Conservation (phyloP, 2,888 invertebrate genomes). For the Agrochola lota region DNA sequence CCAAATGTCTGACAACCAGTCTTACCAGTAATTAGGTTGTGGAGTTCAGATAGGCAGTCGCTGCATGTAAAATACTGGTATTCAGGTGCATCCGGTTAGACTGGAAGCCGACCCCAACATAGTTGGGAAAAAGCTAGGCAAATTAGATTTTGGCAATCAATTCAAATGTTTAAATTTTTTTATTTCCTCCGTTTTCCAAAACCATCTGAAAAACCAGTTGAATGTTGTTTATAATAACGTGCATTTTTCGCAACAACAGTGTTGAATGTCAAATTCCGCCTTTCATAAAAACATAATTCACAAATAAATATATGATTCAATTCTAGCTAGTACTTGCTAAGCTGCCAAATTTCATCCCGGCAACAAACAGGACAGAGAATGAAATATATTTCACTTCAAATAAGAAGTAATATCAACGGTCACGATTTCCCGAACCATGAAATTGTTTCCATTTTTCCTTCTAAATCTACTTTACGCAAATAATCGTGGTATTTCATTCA, state of each 20-base stretch:
- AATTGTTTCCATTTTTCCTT: conserved; percentile 42
- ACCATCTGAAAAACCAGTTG: neutral
- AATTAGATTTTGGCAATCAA: neutral
- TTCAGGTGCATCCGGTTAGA: neutral
- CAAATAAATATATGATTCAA: conserved; percentile 22
- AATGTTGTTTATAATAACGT: neutral
- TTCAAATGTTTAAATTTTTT: too few species aligned
- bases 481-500: conserved; percentile 59
- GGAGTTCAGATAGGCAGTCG: neutral
- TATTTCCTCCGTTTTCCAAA: too few species aligned
- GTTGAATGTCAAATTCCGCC: conserved; percentile 19
- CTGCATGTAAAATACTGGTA: neutral
- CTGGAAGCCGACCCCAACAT: neutral
- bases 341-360: conserved; percentile 29
- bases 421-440: conserved; percentile 39
- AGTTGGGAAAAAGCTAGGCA: neutral
- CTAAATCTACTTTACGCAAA: conserved; percentile 45
- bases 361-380: neutral
- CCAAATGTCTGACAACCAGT: neutral
- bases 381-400: conserved; percentile 32
- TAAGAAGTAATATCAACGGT: conserved; percentile 36
- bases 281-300: conserved; percentile 23
- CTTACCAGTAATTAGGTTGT: neutral
- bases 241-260: neutral
- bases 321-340: conserved; percentile 23